phyloP scores from a whole-genome alignment of 2,888 invertebrate genomes.

The Cancer borealis region DNA sequence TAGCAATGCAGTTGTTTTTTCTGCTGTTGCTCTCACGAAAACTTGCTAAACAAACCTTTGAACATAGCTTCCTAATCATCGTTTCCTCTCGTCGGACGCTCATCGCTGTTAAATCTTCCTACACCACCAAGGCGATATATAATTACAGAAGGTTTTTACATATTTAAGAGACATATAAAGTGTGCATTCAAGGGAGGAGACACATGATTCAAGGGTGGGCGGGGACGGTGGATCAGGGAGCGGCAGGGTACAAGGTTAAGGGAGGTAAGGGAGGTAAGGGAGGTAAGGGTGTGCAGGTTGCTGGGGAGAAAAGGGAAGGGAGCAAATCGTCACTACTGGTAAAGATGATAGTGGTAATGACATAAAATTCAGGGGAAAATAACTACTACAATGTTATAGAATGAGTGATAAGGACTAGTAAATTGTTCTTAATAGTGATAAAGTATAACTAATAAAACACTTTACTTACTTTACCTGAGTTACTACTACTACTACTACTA shows the following conservation, averaged over 20 bases:
- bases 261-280: neutral
- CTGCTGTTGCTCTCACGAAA: neutral
- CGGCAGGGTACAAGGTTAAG: neutral
- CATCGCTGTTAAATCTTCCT: neutral
- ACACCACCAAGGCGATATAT: neutral
- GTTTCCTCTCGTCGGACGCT: neutral
- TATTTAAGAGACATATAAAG: slow-evolving; percentile 14
- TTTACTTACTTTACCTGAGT: neutral
- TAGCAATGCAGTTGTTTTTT: neutral
- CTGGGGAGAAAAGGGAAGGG: neutral
- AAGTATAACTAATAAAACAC: neutral
- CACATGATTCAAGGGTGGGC: neutral
- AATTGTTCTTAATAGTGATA: neutral
- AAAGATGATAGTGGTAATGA: neutral
- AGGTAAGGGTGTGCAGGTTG: neutral
- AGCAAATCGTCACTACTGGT: neutral
- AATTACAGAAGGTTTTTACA: slow-evolving; percentile 5
- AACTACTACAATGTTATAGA: neutral
- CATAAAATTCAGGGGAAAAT: neutral
- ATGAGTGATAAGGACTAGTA: too few species aligned
- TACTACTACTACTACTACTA: neutral
- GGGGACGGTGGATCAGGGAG: neutral
- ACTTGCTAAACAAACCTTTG: slow-evolving; percentile 5
- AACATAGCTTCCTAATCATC: neutral
- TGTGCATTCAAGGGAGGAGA: slow-evolving; percentile 42